These are phyloP conservation scores for Pteropus rufus DNA, from an alignment of 2,797 vertebrate genomes.

Conservation along the genomic window DNA sequence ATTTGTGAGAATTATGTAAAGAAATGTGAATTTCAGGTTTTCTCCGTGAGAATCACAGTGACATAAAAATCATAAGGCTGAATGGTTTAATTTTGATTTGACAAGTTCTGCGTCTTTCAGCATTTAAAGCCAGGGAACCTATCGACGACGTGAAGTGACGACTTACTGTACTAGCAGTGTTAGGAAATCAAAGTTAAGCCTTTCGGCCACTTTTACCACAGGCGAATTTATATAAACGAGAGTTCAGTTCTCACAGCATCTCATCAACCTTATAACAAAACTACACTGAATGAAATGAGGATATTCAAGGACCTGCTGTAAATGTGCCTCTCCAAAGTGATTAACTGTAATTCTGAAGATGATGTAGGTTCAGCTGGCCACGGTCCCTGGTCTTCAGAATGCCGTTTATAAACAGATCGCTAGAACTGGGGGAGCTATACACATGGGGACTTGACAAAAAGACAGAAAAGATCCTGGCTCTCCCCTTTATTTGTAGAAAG, in stretches of 20 bases:
- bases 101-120: neutral
- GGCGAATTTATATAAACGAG: neutral
- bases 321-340: neutral
- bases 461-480: neutral
- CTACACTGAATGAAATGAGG: neutral
- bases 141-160: neutral
- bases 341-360: neutral
- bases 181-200: neutral
- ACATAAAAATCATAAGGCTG: neutral
- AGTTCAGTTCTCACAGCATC: neutral
- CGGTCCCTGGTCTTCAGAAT: neutral
- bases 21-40: neutral
- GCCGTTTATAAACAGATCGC: neutral
- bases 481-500: neutral
- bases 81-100: neutral
- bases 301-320: neutral
- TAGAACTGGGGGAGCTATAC: neutral
- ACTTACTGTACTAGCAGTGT: neutral
- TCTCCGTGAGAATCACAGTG: neutral
- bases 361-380: neutral
- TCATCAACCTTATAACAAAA: neutral
- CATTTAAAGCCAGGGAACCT: neutral
- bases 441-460: neutral
- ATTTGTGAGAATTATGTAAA: neutral
- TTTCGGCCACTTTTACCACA: neutral